Evolutionary conservation across 2,113 vertebrate genomes (phyloP).

Genomic region (Gambusia affinis): DNA sequence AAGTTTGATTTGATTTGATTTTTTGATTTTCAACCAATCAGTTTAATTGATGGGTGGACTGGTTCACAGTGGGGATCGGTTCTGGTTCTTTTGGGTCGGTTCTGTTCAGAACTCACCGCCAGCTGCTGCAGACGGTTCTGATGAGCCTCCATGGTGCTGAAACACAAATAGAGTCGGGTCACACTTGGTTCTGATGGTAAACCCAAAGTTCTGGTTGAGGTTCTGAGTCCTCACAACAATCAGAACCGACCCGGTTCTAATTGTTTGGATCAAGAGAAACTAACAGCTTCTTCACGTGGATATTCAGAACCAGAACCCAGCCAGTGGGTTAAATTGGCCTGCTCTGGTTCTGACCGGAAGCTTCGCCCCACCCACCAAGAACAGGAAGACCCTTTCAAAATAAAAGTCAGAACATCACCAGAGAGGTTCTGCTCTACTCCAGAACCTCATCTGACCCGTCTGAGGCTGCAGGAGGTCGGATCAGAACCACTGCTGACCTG

Average conservation of each 20-base stretch:
- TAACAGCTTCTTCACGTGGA: neutral
- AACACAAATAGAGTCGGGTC: neutral
- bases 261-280: neutral
- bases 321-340: neutral
- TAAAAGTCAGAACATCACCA: neutral
- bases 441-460: too few relatives aligned
- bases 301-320: neutral
- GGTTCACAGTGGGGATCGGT: neutral
- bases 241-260: too few relatives aligned
- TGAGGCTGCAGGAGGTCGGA: too few relatives aligned
- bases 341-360: neutral
- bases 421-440: too few relatives aligned
- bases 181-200: neutral
- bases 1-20: too few relatives aligned
- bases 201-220: neutral
- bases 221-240: too few relatives aligned
- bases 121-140: constrained; percentile 58
- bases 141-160: constrained; percentile 40
- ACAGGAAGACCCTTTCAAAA: constrained; percentile 34
- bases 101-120: constrained; percentile 44
- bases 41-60: too few relatives aligned
- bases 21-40: too few relatives aligned
- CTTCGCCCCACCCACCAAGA: neutral
- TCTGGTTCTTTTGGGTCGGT: neutral
- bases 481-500: neutral